phyloP scores from a whole-genome alignment of 2,888 invertebrate species.

The Idaea aversata region DNA sequence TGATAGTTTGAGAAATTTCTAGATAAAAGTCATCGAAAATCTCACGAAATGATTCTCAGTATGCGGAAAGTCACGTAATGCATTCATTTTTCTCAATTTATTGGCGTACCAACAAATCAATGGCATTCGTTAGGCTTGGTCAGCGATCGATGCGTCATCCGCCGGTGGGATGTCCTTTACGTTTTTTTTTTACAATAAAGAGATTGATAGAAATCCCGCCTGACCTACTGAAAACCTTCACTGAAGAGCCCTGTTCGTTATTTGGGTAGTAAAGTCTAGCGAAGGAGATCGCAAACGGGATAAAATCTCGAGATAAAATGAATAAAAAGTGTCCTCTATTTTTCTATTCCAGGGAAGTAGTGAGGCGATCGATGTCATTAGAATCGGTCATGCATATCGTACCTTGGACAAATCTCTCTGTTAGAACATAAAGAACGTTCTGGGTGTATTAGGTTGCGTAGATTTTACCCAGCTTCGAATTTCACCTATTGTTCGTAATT shows the following conservation, averaged over 20 bases:
- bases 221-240: constrained; percentile 16
- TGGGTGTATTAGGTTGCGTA: constrained; percentile 43
- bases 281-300: constrained; percentile 21
- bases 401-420: constrained; percentile 46
- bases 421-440: constrained; percentile 50
- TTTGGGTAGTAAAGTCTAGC: constrained; percentile 25
- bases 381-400: constrained; percentile 68
- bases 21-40: constrained; percentile 37
- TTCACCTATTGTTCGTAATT: constrained; percentile 72
- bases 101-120: constrained; percentile 60
- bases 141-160: constrained; percentile 83
- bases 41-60: constrained; percentile 25
- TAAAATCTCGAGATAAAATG: constrained; percentile 29
- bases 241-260: constrained; percentile 23
- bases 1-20: constrained; percentile 59
- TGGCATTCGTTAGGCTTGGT: constrained; percentile 80
- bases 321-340: constrained; percentile 43
- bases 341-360: constrained; percentile 46
- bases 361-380: constrained; percentile 69
- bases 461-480: constrained; percentile 48
- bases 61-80: constrained; percentile 34
- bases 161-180: constrained; percentile 80
- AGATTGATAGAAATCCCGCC: constrained; percentile 21
- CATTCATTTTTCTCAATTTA: constrained; percentile 47
- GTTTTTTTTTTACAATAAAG: constrained; percentile 55